These are phyloP conservation scores for Crenuchus spilurus DNA, from an alignment of 2,797 vertebrate genomes.

Conservation along the genomic window DNA sequence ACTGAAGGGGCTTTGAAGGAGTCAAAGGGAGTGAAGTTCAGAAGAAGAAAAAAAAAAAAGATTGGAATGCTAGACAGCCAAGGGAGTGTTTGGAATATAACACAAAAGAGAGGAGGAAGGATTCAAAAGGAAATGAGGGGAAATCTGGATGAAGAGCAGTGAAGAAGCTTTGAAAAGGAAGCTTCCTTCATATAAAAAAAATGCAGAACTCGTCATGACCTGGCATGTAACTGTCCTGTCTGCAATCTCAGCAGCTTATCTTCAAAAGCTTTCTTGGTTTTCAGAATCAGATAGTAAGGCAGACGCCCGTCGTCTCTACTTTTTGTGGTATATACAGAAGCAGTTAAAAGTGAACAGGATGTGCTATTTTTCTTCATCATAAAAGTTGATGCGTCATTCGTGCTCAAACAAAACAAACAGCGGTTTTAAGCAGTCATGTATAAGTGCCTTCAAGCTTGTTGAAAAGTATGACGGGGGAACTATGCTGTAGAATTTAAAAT, in stretches of 20 bases:
- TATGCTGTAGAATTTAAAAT: no score
- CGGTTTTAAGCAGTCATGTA: no score
- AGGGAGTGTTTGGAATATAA: conserved; percentile 29
- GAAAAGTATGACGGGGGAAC: no score
- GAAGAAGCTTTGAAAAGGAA: conserved; percentile 23
- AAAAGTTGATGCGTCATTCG: no score
- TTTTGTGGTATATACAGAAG: no score
- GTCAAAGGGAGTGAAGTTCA: conserved; percentile 57
- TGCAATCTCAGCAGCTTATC: conserved; percentile 21
- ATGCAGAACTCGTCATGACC: background rate
- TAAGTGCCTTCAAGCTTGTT: no score
- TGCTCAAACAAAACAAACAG: no score
- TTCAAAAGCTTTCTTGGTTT: background rate
- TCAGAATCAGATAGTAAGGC: no score
- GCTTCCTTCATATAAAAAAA: background rate
- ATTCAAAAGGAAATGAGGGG: conserved; percentile 34
- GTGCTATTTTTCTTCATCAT: no score
- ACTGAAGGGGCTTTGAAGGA: conserved; percentile 50
- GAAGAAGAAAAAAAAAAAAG: conserved; percentile 40
- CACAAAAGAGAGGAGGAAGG: conserved; percentile 7
- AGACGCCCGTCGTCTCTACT: no score
- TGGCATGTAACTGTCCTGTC: background rate
- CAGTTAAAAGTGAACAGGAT: no score
- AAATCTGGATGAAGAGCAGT: conserved; percentile 24
- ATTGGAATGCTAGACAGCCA: conserved; percentile 44